A percentile compares a stretch with the other conserved stretches of the same genome.
Conservation (phyloP, 2,113 vertebrate species). For the Martes martes region DNA sequence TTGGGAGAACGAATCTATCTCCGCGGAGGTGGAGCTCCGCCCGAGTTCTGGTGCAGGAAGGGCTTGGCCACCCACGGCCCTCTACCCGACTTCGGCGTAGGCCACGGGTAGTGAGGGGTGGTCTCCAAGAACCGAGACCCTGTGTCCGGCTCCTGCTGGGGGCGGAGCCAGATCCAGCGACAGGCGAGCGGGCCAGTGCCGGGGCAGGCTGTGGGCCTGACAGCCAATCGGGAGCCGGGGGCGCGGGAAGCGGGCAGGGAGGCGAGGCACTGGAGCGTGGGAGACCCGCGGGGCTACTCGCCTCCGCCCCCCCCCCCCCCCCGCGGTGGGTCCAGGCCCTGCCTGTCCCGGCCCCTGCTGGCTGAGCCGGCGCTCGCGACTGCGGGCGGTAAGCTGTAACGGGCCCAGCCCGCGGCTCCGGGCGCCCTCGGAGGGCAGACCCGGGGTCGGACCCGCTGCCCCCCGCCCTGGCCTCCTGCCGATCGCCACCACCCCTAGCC, state of each 20-base stretch:
- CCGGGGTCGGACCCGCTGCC: not conserved
- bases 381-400: not conserved
- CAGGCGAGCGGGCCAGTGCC: constrained; percentile 35
- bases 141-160: not conserved
- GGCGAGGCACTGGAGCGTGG: not conserved
- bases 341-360: not conserved
- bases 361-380: not conserved
- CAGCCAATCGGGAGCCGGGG: constrained; percentile 47
- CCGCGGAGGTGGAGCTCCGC: not conserved
- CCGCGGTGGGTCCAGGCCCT: not conserved
- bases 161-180: constrained; percentile 41
- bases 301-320: constrained; percentile 49
- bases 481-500: not conserved
- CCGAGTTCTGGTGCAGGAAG: not conserved
- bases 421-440: not conserved
- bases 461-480: not conserved
- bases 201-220: not conserved
- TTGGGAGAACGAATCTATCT: not conserved
- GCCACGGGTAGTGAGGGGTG: not conserved
- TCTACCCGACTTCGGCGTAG: not conserved
- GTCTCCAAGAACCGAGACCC: not conserved
- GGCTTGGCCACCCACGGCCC: not conserved
- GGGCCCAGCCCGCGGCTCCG: not conserved
- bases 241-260: not conserved
- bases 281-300: not conserved